These are phyloP conservation scores for cat (Felis catus) DNA, from an alignment of 2,113 vertebrate species.

Conservation along the genomic window F.catus_Fca126_mat1.0 CM031412.1:112961501-112962000, in stretches of 20 bases:
- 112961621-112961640: neutral
- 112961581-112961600: neutral
- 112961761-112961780: neutral
- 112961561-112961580: neutral
- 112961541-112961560: neutral
- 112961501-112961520: neutral
- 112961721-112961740: neutral
- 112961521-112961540: neutral
- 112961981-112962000: neutral
- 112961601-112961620: neutral
- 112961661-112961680: neutral
- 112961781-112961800: neutral
- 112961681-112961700: neutral
- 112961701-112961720: conserved; percentile 6
- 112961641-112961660: neutral
- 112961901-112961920: neutral
- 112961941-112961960: neutral
- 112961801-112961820: neutral
- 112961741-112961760: neutral
- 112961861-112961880: neutral
- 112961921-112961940: neutral
- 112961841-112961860: neutral
- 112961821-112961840: conserved; percentile 5
- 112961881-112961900: neutral
- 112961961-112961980: neutral